phyloP scores from a whole-genome alignment of 2,113 vertebrate species.

The Amazona guildingii region DNA sequence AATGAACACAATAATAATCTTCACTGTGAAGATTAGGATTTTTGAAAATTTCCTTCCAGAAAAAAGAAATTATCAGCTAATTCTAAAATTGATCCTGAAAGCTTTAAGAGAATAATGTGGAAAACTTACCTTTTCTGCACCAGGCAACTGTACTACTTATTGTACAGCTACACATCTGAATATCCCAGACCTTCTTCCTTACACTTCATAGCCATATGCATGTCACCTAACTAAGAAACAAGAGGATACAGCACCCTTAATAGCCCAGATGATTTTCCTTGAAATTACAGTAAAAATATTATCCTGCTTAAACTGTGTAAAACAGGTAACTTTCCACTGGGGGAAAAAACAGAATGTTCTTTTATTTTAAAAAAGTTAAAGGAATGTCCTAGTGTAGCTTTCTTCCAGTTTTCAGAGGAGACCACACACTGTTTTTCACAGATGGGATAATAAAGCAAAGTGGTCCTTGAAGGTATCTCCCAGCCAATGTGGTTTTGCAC shows the following conservation, averaged over 20 bases:
- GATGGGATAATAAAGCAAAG: not conserved
- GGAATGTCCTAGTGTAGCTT: not conserved
- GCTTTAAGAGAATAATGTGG: not conserved
- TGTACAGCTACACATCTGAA: not conserved
- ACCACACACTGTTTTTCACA: not conserved
- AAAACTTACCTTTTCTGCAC: not conserved
- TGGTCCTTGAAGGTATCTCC: not conserved
- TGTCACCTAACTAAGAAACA: not conserved
- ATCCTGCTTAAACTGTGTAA: not conserved
- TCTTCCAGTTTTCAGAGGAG: not conserved
- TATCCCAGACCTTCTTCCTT: not conserved
- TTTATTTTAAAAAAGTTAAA: not conserved
- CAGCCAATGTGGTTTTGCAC: not conserved
- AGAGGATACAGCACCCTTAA: not conserved
- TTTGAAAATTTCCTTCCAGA: not conserved
- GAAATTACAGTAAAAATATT: not conserved
- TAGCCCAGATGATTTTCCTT: not conserved
- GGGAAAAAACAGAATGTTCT: rapidly evolving
- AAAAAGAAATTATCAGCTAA: not conserved
- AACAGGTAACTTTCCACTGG: not conserved
- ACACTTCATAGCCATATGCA: not conserved
- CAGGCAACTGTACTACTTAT: not conserved
- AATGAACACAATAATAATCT: not conserved
- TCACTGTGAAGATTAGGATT: not conserved
- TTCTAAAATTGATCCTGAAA: not conserved